Base-by-base conservation (phyloP, 2,888 invertebrate genomes). In the Cryptocheilus praepositus region DNA sequence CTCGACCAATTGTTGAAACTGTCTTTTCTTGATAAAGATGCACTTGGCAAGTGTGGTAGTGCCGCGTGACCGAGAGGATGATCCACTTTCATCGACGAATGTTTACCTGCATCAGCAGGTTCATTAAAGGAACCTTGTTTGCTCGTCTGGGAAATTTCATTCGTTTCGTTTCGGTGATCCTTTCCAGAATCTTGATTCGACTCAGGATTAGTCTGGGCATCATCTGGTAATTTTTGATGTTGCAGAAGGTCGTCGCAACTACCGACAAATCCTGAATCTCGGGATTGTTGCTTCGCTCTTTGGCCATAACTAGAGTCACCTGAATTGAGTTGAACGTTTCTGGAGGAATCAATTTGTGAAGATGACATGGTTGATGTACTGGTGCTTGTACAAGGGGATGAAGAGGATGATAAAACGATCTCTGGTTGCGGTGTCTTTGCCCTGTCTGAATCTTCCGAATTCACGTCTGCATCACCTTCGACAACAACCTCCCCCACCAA, bases 1-100 rank as follows among this genome's bases (percentile, higher is more conserved):
- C 96, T 96, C 74, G 96, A 96, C 96, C 96, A 97, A 85, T 96
- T 96, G 86, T 96, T 96, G 89, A 96, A 96, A 86, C 96, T 96
- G 88, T 96, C 96, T 89, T 96, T 96, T 72, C 96, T 91, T 45
- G 94, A 93, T 28, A 96, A 89, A 15, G 93, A 91, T 7, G 87
- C 86, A 77, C 89, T 91, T 58, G 91, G 90, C 60, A 91, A 90
- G 13, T 92, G 91, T 46, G 91, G 90, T 1, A 92, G 91, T 43
- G 91, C 90, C 18, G 87, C 79, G 11, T 89, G 89, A 16, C 81
- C 77, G 0, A 84, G 15, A 0, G 73, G 54, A 8, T 74, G 77
- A 44, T 80, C 80, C 4, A 74, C 51, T 22, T 79, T 81, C 0
- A 64, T 54, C 0, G 60, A 15, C 16, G 67, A 69, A 16, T 61